Conservation (phyloP, 2,888 invertebrate species). For the Buathra laborator region DNA sequence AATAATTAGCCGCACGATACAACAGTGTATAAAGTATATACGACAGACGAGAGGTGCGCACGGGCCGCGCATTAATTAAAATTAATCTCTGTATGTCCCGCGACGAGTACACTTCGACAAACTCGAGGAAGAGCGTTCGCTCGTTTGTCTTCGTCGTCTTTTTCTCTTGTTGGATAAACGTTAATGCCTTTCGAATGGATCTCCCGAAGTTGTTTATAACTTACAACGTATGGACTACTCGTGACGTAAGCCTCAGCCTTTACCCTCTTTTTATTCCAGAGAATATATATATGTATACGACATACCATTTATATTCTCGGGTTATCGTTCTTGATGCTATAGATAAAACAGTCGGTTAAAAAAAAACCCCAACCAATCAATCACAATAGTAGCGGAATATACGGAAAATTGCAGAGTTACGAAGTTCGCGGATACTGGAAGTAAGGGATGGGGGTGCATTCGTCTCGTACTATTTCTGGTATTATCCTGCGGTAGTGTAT, state of each 20-base stretch:
- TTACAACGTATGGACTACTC: too few species aligned
- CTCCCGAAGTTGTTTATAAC: background rate
- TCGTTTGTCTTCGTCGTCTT: slow-evolving; percentile 1
- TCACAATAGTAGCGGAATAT: background rate
- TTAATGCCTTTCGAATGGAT: background rate
- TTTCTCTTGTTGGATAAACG: background rate
- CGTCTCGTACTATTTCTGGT: slow-evolving; percentile 40
- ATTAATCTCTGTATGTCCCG: slow-evolving; percentile 61
- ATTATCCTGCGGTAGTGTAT: background rate
- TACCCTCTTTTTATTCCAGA: too few species aligned
- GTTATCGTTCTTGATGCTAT: slow-evolving; percentile 15
- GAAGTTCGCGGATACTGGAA: background rate
- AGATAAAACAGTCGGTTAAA: background rate
- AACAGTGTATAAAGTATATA: background rate
- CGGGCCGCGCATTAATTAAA: slow-evolving; percentile 68
- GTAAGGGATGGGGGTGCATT: background rate
- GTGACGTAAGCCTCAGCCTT: too few species aligned
- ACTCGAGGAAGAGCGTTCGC: slow-evolving; percentile 22
- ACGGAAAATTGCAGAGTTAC: background rate
- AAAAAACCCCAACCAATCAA: background rate
- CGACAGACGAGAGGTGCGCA: slow-evolving; percentile 42
- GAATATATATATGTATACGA: too few species aligned
- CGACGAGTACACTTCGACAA: slow-evolving; percentile 35
- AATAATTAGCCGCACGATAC: slow-evolving; percentile 68
- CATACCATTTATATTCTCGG: background rate